These are phyloP conservation scores for Platyrinchus mystaceus DNA, from an alignment of 2,797 vertebrate species.

Conservation along the genomic window DNA sequence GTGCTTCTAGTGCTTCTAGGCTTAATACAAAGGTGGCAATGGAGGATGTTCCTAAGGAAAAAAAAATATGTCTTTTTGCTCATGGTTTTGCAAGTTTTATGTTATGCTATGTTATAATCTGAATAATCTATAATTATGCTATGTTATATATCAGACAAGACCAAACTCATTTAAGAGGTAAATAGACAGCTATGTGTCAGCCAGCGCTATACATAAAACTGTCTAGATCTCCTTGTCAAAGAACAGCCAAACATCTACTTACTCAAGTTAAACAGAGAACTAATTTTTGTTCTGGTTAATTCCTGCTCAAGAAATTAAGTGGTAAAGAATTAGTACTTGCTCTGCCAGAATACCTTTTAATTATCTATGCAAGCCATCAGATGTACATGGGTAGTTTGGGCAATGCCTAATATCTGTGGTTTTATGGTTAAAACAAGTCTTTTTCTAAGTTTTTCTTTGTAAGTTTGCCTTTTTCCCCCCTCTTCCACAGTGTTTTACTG, in stretches of 20 bases:
- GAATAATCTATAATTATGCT: neutral
- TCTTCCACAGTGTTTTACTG: neutral
- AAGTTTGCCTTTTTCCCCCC: neutral
- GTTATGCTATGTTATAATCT: neutral
- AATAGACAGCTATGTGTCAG: neutral
- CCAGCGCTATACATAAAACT: neutral
- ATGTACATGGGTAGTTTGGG: constrained; percentile 22
- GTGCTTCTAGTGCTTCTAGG: neutral
- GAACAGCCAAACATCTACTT: neutral
- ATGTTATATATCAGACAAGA: neutral
- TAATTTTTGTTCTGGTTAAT: neutral
- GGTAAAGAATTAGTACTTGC: neutral
- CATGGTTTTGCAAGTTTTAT: neutral
- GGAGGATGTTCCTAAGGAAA: neutral
- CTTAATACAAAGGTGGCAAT: neutral
- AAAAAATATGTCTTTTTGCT: neutral
- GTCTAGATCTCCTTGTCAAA: neutral
- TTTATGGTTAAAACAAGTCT: constrained; percentile 9
- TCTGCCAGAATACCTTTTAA: constrained; percentile 9
- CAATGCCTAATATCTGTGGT: neutral
- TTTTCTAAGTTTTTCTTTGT: neutral
- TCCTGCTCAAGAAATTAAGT: neutral
- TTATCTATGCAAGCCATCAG: constrained; percentile 28
- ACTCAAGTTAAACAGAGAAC: neutral
- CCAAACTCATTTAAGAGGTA: neutral